These are phyloP conservation scores for Ictidomys tridecemlineatus DNA, from an alignment of 2,113 vertebrate species.

Conservation along the genomic window DNA sequence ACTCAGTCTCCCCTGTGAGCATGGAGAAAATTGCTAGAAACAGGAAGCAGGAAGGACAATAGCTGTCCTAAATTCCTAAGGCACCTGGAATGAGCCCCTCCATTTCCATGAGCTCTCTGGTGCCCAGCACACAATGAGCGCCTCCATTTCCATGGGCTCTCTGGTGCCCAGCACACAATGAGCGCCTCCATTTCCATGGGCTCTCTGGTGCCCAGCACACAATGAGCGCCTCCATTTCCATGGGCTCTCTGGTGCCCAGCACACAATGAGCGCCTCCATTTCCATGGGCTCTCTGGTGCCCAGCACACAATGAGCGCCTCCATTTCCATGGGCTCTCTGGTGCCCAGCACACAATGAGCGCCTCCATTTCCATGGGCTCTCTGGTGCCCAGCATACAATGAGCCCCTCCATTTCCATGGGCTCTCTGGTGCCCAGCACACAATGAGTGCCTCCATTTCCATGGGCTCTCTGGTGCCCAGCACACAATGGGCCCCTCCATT, in stretches of 20 bases:
- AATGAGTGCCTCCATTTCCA: accelerated
- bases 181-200: accelerated
- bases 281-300: accelerated
- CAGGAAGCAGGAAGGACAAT: accelerated
- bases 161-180: too few relatives aligned
- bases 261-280: accelerated
- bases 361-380: accelerated
- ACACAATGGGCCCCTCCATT: accelerated
- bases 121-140: accelerated
- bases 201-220: too few relatives aligned
- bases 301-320: too few relatives aligned
- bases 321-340: accelerated
- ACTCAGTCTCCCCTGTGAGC: too few relatives aligned
- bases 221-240: accelerated
- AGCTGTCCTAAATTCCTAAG: accelerated
- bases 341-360: too few relatives aligned
- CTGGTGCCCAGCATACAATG: too few relatives aligned
- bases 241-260: accelerated
- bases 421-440: too few relatives aligned
- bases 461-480: accelerated
- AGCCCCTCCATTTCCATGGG: accelerated
- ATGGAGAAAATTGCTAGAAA: accelerated
- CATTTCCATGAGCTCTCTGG: accelerated
- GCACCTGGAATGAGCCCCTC: not conserved
- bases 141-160: too few relatives aligned